A percentile compares a stretch with the other conserved stretches of the same genome.
Conservation (phyloP, 2,797 vertebrate genomes). For the Fratercula arctica region DNA sequence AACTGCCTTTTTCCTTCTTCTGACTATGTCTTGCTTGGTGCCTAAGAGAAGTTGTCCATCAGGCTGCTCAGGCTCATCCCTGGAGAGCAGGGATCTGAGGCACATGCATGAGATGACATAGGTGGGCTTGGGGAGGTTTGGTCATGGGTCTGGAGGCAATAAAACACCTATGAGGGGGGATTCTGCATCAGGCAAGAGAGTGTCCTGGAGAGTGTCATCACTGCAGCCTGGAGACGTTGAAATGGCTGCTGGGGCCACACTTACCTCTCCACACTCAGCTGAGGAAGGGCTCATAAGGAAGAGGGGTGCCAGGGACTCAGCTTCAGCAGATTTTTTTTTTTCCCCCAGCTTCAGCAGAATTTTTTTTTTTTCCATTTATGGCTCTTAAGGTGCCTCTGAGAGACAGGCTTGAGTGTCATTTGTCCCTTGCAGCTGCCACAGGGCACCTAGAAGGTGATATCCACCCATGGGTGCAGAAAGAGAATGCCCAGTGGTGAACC, state of each 20-base stretch:
- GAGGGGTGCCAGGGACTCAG: neutral
- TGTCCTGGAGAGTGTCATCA: neutral
- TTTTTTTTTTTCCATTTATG: neutral
- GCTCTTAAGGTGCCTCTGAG: neutral
- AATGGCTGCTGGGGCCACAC: neutral
- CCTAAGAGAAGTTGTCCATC: neutral
- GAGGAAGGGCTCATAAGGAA: neutral
- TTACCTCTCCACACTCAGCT: neutral
- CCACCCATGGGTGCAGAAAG: neutral
- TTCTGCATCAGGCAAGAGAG: neutral
- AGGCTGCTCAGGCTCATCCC: neutral
- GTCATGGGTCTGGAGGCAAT: neutral
- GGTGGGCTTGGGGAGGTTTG: neutral
- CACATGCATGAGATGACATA: neutral
- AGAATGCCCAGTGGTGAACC: neutral
- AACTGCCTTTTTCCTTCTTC: neutral
- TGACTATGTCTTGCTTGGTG: neutral
- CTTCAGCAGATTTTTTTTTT: neutral
- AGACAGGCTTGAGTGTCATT: neutral
- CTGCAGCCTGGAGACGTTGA: neutral
- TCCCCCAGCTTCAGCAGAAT: neutral
- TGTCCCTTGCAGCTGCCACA: neutral
- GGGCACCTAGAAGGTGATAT: neutral
- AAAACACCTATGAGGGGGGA: neutral
- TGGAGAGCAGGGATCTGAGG: neutral